Base-by-base conservation (phyloP, 2,888 invertebrate genomes). In the Linhomoeus sp. region DNA sequence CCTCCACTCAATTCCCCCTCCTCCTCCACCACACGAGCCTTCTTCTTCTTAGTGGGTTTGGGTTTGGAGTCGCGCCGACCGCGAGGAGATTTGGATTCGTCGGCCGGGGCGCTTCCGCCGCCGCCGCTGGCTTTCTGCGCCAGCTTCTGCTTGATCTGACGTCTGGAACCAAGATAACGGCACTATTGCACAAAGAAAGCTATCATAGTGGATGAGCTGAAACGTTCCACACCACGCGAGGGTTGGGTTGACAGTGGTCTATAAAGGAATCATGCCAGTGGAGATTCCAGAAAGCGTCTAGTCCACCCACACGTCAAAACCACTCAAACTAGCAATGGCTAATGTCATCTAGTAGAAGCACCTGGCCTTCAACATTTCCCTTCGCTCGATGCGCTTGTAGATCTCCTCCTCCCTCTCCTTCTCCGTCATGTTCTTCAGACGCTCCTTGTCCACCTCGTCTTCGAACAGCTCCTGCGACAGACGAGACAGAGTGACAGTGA, bases 371-470 rank as follows among this genome's bases (percentile, higher is more conserved):
- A 90, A 79, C 0, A 82, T 77, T 66, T 94, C 90, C 56, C 92
- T 74, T 59, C 86, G 79, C 67, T 94, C 94, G 45, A 90, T 86
- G 45, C 94, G 76, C 65, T 90, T 87, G 67, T 85, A 97, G 56
- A 97, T 80, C 68, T 92, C 92, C 47, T 88, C 86, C 70, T 97
- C 94, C 40, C 94, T 73, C 64, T 94, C 92, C 61, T 87, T 88
- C 65, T 94, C 94, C 0, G 90, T 90, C 76, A 94, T 79, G 51
- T 80, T 78, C 15, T 85, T 86, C 41, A 94, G 71, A 0, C 83
- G 72, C 1, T 81, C 80, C 58, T 84, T 77, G 71, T 94, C 92
- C 55, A 86, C 88, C 51, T 83, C 87, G 66, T 92, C 90, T 0
- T 90, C 90, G 80, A 92, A 90, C 26, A 92, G 74, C 12, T 49